Evolutionary conservation across 1,140 invertebrate species (phyloP).

Genomic region (Drosophila nigromelanica): DNA sequence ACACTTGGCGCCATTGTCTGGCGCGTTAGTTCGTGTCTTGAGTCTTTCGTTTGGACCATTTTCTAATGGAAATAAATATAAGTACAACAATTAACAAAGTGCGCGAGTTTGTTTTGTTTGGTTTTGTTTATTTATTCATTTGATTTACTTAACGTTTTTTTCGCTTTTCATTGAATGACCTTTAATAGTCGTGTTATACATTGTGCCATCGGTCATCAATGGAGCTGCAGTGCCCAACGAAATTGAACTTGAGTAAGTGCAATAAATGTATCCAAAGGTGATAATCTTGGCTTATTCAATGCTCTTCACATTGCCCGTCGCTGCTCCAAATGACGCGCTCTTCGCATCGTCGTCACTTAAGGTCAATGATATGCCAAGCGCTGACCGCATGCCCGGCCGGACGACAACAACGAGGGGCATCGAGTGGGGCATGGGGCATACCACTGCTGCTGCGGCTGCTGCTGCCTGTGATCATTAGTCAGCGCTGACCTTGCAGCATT

Average conservation of each 20-base stretch:
- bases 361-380: slow-evolving; percentile 73
- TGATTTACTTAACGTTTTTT: slow-evolving; percentile 72
- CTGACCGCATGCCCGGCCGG: slow-evolving; percentile 56
- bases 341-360: slow-evolving; percentile 66
- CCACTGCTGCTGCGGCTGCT: neutral
- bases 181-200: slow-evolving; percentile 76
- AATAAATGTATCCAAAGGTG: slow-evolving; percentile 76
- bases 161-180: slow-evolving; percentile 52
- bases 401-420: too few relatives aligned
- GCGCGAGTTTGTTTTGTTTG: slow-evolving; percentile 38
- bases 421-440: neutral
- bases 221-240: slow-evolving; percentile 49
- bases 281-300: slow-evolving; percentile 79
- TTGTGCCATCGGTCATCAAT: slow-evolving; percentile 46
- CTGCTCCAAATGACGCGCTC: neutral
- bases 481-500: slow-evolving; percentile 68
- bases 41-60: slow-evolving; percentile 69
- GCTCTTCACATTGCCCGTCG: slow-evolving; percentile 53
- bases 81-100: slow-evolving; percentile 73
- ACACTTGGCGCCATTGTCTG: slow-evolving; percentile 17
- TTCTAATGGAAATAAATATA: slow-evolving; percentile 48
- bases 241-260: slow-evolving; percentile 79
- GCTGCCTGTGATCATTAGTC: slow-evolving; percentile 55
- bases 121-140: slow-evolving; percentile 70
- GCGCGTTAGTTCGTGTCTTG: slow-evolving; percentile 66